Evolutionary conservation across 2,797 vertebrate genomes (phyloP).

Genomic region (Muraenolepis orangiensis): DNA sequence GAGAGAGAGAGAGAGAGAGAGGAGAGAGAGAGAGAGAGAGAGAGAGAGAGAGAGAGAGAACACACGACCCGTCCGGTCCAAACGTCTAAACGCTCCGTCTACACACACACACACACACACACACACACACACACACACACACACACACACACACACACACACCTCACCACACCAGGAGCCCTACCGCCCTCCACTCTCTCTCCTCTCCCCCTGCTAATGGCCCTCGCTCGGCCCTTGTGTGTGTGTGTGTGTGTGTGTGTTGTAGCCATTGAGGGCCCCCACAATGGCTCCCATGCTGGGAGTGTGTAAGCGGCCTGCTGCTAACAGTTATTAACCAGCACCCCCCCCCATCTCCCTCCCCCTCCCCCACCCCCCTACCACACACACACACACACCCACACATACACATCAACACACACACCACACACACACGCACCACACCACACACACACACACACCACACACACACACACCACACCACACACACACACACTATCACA

Average conservation of each 20-base stretch:
- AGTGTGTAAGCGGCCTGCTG: constrained; percentile 67
- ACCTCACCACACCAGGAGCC: too few relatives aligned
- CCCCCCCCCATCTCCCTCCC: not conserved
- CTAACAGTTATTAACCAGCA: constrained; percentile 72
- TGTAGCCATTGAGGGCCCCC: constrained; percentile 63
- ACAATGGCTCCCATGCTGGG: constrained; percentile 75
- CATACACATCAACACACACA: constrained; percentile 44
- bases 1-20: too few relatives aligned
- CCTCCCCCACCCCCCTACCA: not conserved
- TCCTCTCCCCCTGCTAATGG: too few relatives aligned
- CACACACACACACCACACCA: constrained; percentile 59
- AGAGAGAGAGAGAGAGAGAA: too few relatives aligned
- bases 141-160: too few relatives aligned
- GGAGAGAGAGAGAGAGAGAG: too few relatives aligned
- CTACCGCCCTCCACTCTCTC: too few relatives aligned
- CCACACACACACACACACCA: not conserved
- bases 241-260: too few relatives aligned
- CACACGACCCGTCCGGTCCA: too few relatives aligned
- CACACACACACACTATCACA: not conserved
- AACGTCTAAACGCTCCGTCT: too few relatives aligned
- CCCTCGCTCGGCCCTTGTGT: constrained; percentile 61
- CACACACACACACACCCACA: constrained; percentile 24
- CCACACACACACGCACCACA: constrained; percentile 47
- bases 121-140: too few relatives aligned
- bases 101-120: too few relatives aligned